Evolutionary conservation across 2,797 vertebrate species (phyloP).

Genomic region (Poecilia velifera): DNA sequence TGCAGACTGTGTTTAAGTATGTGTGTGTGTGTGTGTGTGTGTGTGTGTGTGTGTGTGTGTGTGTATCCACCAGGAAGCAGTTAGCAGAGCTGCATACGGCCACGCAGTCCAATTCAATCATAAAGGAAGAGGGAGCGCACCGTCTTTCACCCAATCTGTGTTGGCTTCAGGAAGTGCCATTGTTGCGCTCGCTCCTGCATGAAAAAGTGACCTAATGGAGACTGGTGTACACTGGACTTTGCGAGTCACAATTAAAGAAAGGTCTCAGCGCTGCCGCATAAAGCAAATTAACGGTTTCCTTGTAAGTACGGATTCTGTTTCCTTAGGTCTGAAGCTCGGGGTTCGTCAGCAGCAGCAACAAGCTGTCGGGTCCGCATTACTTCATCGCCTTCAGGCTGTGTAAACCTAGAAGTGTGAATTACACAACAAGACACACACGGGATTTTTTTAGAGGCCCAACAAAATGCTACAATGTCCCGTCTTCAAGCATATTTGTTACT

Average conservation of each 20-base stretch:
- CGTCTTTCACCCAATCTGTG: constrained; percentile 62
- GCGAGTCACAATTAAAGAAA: neutral
- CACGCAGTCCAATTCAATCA: constrained; percentile 43
- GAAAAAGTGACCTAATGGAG: constrained; percentile 23
- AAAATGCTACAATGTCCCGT: constrained; percentile 31
- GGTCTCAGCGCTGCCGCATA: neutral
- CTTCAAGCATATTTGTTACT: constrained; percentile 66
- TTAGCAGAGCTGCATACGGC: constrained; percentile 44
- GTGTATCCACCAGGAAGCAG: constrained; percentile 60
- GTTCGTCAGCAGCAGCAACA: constrained; percentile 44
- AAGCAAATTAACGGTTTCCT: neutral
- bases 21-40: neutral
- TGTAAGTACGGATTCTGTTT: constrained; percentile 9
- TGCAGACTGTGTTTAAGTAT: constrained; percentile 34
- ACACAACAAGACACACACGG: constrained; percentile 46
- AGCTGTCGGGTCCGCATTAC: constrained; percentile 68
- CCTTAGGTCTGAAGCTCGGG: constrained; percentile 32
- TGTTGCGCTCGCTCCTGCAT: constrained; percentile 37
- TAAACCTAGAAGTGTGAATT: constrained; percentile 74
- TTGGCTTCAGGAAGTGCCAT: constrained; percentile 74
- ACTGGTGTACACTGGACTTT: constrained; percentile 8
- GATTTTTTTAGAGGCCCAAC: constrained; percentile 30
- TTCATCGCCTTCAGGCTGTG: constrained; percentile 69
- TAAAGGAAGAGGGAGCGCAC: constrained; percentile 59
- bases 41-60: neutral